These are phyloP conservation scores for Epinotia demarniana DNA, from an alignment of 2,888 invertebrate genomes.

Conservation along the genomic window DNA sequence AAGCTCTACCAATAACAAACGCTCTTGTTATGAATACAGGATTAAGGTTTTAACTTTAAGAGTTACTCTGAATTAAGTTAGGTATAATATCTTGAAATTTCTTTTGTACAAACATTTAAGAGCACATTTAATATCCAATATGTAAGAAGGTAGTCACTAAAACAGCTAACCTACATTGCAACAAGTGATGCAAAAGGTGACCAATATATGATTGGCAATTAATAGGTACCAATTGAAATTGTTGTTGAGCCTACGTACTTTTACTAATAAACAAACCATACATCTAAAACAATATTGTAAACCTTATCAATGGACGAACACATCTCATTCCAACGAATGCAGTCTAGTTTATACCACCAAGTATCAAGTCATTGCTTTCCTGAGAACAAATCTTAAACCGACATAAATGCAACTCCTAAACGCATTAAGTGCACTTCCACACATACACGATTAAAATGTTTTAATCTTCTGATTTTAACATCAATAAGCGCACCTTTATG, in stretches of 20 bases:
- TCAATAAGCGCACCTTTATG: constrained; percentile 35
- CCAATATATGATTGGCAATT: constrained; percentile 16
- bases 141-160: constrained; percentile 18
- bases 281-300: constrained; percentile 74
- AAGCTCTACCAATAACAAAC: neutral
- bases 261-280: constrained; percentile 74
- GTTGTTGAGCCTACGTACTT: constrained; percentile 56
- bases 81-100: constrained; percentile 37
- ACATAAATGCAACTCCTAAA: constrained; percentile 62
- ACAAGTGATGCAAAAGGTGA: neutral
- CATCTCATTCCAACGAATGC: constrained; percentile 82
- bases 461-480: constrained; percentile 59
- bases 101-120: constrained; percentile 40
- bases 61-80: constrained; percentile 59
- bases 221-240: constrained; percentile 53
- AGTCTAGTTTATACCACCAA: constrained; percentile 76
- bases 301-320: constrained; percentile 82
- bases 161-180: constrained; percentile 2
- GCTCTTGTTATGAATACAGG: constrained; percentile 28
- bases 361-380: constrained; percentile 77
- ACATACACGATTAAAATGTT: constrained; percentile 57
- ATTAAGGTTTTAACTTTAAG: constrained; percentile 28
- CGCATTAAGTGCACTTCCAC: constrained; percentile 77
- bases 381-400: constrained; percentile 66
- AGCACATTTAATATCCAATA: constrained; percentile 26